Evolutionary conservation across 2,113 vertebrate genomes (phyloP), one percentile per base, ranked within the genome.

Genomic region (Tenrec ecaudatus): DNA sequence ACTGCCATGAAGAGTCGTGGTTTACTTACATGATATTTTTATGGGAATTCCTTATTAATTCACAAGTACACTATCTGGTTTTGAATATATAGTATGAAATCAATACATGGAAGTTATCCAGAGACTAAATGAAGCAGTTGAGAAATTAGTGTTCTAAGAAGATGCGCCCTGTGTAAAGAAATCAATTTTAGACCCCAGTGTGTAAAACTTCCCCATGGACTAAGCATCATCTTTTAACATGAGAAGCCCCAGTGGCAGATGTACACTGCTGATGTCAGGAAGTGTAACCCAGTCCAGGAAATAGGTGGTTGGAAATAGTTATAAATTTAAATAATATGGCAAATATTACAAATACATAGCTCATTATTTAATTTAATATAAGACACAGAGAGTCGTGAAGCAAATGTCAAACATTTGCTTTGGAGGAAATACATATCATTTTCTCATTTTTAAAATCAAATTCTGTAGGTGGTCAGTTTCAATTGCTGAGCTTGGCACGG

Each of bases 391-490:
- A 96, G 81, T 94, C 89, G 91, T 96, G 87, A 86, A 96, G 89
- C 89, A 97, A 93, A n/a, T 82, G 94, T 90, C 66, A 93, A 94
- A 40, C 76, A 97, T 97, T 95, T 84, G 25, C 90, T 97, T 94
- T 96, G 96, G 88, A 96, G 85, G 82, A 97, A 97, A 96, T 93
- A 86, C 57, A 92, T 94, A 95, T 90, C 69, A 81, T 97, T 97
- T 98, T 97, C 96, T 97, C 87, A 94, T 97, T 97, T 97, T 94
- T 96, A 97, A 96, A 95, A 92, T 96, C 95, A 94, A 75, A 90
- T 97, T 68, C 96, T 97, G 64, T 97, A 97, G 96, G 95, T 97
- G 93, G 97, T 97, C 96, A 98, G 89, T 87, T 97, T 89, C 84
- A 94, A 89, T 94, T 94, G 94, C 92, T 97, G 89, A 95, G 57